Evolutionary conservation across 2,113 vertebrate species (phyloP), one percentile per base, ranked within the genome.

Genomic region (Hepsetus odoe): DNA sequence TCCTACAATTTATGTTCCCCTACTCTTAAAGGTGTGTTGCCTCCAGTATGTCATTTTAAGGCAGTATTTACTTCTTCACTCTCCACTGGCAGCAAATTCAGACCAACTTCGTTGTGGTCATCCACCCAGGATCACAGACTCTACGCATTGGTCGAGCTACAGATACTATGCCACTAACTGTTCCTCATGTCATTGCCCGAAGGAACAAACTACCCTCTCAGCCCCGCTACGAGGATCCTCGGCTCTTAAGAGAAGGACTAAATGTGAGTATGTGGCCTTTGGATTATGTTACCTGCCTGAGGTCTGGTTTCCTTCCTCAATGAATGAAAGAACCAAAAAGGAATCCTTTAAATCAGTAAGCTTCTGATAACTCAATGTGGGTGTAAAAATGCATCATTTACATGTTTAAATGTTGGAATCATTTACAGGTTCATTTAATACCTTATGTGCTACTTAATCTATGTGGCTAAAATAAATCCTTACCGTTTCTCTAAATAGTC

Each of bases 41-140:
- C 24, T 13, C 55, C 24, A 24, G 13, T 58, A 59, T 59, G 56
- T 16, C 30, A 26, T 16, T 30, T 14, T 44, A 44, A 44, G 0
- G 13, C 14, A 38, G 30, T 7, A 0, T 10, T 79, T 32, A 84
- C 74, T 0, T 22, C n/a, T 40, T 13, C 9, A 51, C 40, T 38
- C 46, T 24, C n/a, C 22, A 8, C 18, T 88, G 84, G 53, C 89
- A 99, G 98, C 97, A 97, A 94, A 98, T 98, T 56, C 98, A 98
- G 85, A 97, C 95, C 88, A 98, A 97, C 86, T 97, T 97, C 80
- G 91, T 99, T 1, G 89, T 98, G 10, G 96, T 98, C 79, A 96
- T 99, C 79, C 95, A 98, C 83, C 96, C 97, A 0, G 98, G 98
- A 38, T 99, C 98, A 0, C 94, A 90, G 58, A 95, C 93, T 0